Evolutionary conservation across 2,888 invertebrate species (phyloP).

Genomic region (Microplitis deprimator): DNA sequence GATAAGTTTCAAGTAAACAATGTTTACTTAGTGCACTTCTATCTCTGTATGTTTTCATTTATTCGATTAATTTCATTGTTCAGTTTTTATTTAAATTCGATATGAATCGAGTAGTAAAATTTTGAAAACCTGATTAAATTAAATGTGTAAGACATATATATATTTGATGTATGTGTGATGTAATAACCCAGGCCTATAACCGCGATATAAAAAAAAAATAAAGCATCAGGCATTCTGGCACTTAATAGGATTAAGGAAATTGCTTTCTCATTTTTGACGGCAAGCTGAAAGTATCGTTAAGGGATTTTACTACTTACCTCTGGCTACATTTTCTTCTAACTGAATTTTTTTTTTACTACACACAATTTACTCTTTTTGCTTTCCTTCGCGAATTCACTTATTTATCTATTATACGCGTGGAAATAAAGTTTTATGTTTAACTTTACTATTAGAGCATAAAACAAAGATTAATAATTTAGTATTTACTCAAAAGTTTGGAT

Average conservation of each 20-base stretch:
- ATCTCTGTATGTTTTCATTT: no score
- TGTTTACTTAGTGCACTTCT: no score
- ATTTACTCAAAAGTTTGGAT: not conserved
- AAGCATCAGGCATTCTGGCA: slow-evolving; percentile 8
- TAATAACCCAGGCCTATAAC: slow-evolving; percentile 16
- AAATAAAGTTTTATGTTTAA: not conserved
- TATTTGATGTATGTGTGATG: slow-evolving; percentile 8
- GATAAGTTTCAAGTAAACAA: slow-evolving; percentile 24
- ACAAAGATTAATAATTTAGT: not conserved
- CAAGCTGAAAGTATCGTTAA: slow-evolving; percentile 34
- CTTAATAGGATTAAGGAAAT: slow-evolving; percentile 45
- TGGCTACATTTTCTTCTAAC: not conserved
- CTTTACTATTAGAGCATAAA: not conserved
- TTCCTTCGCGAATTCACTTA: not conserved
- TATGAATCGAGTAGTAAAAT: no score
- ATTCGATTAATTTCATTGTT: no score
- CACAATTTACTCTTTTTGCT: not conserved
- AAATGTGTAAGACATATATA: not conserved
- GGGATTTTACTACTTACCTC: slow-evolving; percentile 27
- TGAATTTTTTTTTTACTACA: not conserved
- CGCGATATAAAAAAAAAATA: slow-evolving; percentile 19
- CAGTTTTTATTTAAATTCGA: no score
- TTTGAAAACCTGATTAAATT: no score
- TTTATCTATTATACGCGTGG: not conserved
- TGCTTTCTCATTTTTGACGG: slow-evolving; percentile 40